Evolutionary conservation across 1,140 invertebrate species (phyloP), one percentile per base, ranked within the genome.

Genomic region (Heliconius congener): DNA sequence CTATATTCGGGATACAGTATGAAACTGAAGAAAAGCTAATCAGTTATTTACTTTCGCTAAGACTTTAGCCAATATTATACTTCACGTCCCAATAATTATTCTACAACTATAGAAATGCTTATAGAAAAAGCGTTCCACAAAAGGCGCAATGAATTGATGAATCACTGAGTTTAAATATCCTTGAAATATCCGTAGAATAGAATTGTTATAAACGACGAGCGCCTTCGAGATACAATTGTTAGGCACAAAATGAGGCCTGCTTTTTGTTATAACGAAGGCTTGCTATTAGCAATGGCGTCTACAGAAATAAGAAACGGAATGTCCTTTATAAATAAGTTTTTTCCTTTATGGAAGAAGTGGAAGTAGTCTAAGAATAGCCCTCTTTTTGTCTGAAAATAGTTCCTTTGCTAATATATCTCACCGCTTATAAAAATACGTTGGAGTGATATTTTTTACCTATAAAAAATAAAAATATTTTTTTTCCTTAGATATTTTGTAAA

Each of bases 151-250:
- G 70, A 76, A 79, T 79, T 79, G 74, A 79, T 71, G 74, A 79
- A 74, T 79, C 70, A 76, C 78, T 72, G 71, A 75, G 50, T 74
- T 71, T 74, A 75, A 79, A 23, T 23, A 23, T 23, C 23, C 66
- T 75, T 76, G 39, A 57, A 76, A 79, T 76, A 79, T 74, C 57
- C 70, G 3, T 52, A 57, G 73, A 79, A 76, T 75, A 74, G 78
- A 75, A 79, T 76, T 76, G 73, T 79, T 66, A 79, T 79, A 79
- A 79, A 39, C 73, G 30, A 23, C 60, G 42, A 79, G 78, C 71
- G 78, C 78, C 39, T 66, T 19, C 76, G 42, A 66, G 73, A 66
- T n/a, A 34, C 73, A 74, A 79, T 79, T 75, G 78, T 79, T 66
- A 37, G 73, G 46, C 60, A 79, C 42, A 55, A 75, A 79, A 75